Percentiles rank a stretch among this genome's conserved stretches.
Evolutionary conservation across 1,140 invertebrate genomes (phyloP).

Genomic region (Tetramorium alpestre): DNA sequence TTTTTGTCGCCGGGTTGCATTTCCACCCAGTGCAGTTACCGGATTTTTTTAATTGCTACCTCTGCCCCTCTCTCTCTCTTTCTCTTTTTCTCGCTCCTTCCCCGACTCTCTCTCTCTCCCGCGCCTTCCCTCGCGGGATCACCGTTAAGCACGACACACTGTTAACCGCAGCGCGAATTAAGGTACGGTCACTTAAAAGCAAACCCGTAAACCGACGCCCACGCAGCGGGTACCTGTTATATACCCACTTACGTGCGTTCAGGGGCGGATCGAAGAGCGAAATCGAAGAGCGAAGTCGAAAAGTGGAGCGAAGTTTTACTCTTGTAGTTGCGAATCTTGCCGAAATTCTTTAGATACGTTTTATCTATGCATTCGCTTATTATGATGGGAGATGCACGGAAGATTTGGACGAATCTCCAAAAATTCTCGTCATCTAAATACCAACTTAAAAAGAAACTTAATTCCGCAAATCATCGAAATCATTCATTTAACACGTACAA

Average conservation of each 20-base stretch:
- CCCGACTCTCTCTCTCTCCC: neutral
- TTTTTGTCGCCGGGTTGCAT: constrained; percentile 52
- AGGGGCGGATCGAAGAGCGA: constrained; percentile 61
- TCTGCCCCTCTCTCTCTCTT: neutral
- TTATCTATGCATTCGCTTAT: neutral
- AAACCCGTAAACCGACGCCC: constrained; percentile 78
- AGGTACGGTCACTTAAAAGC: constrained; percentile 74
- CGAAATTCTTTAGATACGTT: neutral
- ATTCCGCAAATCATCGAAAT: neutral
- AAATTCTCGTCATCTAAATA: neutral
- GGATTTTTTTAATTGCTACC: constrained; percentile 77
- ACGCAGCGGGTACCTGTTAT: constrained; percentile 70
- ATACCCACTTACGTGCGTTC: constrained; percentile 57
- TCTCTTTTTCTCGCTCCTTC: neutral
- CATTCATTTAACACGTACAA: neutral
- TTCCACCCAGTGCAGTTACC: constrained; percentile 55
- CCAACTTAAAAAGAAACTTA: neutral
- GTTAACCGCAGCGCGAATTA: constrained; percentile 64
- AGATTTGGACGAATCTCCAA: neutral
- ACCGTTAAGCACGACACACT: constrained; percentile 72
- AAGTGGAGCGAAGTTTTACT: neutral
- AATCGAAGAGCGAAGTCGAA: neutral
- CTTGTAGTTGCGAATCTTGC: neutral
- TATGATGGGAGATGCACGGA: neutral
- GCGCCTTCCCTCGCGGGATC: constrained; percentile 59